These are phyloP conservation scores for Tiaroga cobitis DNA, from an alignment of 2,797 vertebrate species.

Conservation along the genomic window DNA sequence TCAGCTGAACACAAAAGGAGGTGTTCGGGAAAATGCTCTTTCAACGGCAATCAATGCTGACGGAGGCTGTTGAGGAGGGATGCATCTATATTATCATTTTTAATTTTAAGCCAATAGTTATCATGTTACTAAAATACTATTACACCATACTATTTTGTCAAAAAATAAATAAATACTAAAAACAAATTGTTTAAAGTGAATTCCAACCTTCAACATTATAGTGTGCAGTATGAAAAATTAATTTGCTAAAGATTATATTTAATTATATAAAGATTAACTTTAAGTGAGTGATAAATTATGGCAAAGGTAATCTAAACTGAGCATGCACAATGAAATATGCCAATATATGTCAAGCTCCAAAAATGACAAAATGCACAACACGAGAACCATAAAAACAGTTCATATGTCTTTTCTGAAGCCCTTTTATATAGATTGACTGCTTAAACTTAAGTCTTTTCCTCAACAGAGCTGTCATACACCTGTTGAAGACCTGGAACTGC, in stretches of 20 bases:
- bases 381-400: neutral
- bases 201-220: too few species aligned
- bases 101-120: neutral
- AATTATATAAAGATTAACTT: neutral
- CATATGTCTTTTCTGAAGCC: neutral
- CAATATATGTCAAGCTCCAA: neutral
- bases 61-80: too few species aligned
- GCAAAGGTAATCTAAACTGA: neutral
- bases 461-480: neutral
- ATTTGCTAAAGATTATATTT: neutral
- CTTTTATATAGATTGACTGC: neutral
- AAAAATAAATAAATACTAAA: too few species aligned
- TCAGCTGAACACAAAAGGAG: neutral
- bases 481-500: neutral
- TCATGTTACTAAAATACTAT: neutral
- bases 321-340: neutral
- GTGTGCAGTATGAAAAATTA: too few species aligned
- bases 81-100: neutral
- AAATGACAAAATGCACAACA: neutral
- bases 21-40: neutral
- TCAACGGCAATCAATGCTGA: neutral
- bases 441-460: neutral
- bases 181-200: too few species aligned
- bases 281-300: neutral
- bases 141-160: too few species aligned